phyloP scores from a whole-genome alignment of 1,140 invertebrate species.

The Solenopsis invicta region DNA sequence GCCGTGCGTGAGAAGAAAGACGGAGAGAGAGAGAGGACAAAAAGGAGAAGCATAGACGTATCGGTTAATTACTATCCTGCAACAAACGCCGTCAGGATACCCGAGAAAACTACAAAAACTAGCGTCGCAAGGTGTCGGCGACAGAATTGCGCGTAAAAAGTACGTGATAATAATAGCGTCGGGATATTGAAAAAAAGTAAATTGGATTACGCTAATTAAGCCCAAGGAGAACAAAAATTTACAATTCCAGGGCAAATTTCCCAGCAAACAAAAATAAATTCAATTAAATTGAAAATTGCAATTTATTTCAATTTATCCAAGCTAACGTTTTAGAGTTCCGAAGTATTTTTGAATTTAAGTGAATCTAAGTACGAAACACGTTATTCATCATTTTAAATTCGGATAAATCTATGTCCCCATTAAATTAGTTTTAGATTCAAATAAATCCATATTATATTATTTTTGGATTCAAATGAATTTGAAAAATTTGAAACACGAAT shows the following conservation, averaged over 20 bases:
- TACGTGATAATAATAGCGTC: neutral
- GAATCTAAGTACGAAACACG: too few relatives aligned
- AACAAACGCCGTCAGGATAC: neutral
- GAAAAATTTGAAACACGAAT: too few relatives aligned
- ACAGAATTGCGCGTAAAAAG: neutral
- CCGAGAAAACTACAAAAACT: neutral
- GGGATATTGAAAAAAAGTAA: neutral
- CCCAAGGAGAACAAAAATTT: neutral
- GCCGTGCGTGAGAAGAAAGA: constrained; percentile 45
- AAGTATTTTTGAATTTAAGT: too few relatives aligned
- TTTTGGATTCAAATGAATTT: too few relatives aligned
- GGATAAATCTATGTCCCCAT: too few relatives aligned
- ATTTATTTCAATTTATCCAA: too few relatives aligned
- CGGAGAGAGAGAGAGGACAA: constrained; percentile 24
- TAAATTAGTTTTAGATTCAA: too few relatives aligned
- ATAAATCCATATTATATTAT: too few relatives aligned
- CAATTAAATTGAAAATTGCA: too few relatives aligned
- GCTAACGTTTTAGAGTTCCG: too few relatives aligned
- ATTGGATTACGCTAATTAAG: neutral
- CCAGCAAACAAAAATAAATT: too few relatives aligned
- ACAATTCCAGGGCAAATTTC: neutral
- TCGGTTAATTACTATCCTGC: constrained; percentile 28
- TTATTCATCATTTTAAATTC: too few relatives aligned
- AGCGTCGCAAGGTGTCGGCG: neutral
- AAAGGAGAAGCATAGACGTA: constrained; percentile 3